A percentile compares a stretch with the other conserved stretches of the same genome.
phyloP scores from a whole-genome alignment of 1,140 invertebrate genomes.

The Diachasmimorpha longicaudata region DNA sequence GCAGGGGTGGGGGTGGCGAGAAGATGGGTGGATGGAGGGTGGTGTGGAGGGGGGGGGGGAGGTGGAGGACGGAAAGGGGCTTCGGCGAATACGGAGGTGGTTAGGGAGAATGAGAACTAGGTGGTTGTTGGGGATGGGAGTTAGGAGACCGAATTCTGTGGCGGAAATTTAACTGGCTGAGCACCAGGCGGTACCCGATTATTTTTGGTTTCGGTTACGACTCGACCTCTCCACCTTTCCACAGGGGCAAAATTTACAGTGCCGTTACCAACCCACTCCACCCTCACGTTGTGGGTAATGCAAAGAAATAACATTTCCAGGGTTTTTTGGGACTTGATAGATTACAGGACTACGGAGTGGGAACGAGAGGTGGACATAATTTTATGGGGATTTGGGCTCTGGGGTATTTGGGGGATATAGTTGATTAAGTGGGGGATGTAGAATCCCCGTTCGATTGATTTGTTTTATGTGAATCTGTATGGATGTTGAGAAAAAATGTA shows the following conservation, averaged over 20 bases:
- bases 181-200: conserved; percentile 57
- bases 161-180: conserved; percentile 53
- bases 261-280: neutral
- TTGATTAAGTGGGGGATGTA: no score
- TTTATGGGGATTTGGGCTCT: no score
- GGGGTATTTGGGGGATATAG: no score
- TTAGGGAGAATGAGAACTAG: conserved; percentile 22
- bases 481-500: no score
- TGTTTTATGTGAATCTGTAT: no score
- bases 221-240: conserved; percentile 50
- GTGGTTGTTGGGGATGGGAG: conserved; percentile 27
- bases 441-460: no score
- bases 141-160: conserved; percentile 37
- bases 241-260: conserved; percentile 46
- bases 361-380: neutral
- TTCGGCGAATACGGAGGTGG: conserved; percentile 37
- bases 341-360: conserved; percentile 25
- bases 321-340: neutral
- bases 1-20: conserved; percentile 20
- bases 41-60: conserved; percentile 24
- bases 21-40: conserved; percentile 20
- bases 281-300: neutral
- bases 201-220: conserved; percentile 57
- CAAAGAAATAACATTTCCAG: neutral
- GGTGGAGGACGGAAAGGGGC: conserved; percentile 21